Evolutionary conservation across 2,888 invertebrate genomes (phyloP).

Genomic region (Meiosimyza platycephala): DNA sequence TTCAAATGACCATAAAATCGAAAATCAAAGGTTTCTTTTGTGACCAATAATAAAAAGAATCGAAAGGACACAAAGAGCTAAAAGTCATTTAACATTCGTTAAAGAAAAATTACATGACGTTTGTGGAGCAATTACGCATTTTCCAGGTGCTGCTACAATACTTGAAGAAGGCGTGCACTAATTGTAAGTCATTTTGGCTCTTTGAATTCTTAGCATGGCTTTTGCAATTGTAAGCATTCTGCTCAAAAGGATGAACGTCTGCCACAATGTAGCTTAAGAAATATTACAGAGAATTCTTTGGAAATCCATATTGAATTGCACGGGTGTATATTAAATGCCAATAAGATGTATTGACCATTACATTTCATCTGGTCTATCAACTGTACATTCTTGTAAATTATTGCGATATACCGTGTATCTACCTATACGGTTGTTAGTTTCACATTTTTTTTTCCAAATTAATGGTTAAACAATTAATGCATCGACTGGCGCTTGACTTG

Average conservation of each 20-base stretch:
- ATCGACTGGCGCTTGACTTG: background rate
- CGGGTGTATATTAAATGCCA: too few relatives aligned
- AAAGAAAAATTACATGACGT: conserved; percentile 60
- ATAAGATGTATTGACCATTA: too few relatives aligned
- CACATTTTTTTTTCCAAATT: too few relatives aligned
- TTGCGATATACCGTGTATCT: too few relatives aligned
- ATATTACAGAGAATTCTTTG: conserved; percentile 14
- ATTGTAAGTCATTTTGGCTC: conserved; percentile 51
- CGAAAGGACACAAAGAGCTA: conserved; percentile 12
- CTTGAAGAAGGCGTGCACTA: conserved; percentile 57
- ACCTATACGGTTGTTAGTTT: too few relatives aligned
- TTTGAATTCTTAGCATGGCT: conserved; percentile 12
- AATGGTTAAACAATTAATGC: background rate
- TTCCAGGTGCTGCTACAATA: conserved; percentile 56
- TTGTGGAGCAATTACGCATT: conserved; percentile 60
- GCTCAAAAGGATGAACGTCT: background rate
- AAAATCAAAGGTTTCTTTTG: conserved; percentile 35
- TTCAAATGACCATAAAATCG: conserved; percentile 15
- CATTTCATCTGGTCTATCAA: too few relatives aligned
- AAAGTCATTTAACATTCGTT: conserved; percentile 60
- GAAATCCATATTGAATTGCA: conserved; percentile 21
- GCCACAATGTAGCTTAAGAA: background rate
- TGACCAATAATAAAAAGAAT: conserved; percentile 10
- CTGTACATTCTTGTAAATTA: too few relatives aligned
- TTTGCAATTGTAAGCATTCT: background rate